phyloP scores from a whole-genome alignment of 2,888 invertebrate genomes.

The Torymus texanus region DNA sequence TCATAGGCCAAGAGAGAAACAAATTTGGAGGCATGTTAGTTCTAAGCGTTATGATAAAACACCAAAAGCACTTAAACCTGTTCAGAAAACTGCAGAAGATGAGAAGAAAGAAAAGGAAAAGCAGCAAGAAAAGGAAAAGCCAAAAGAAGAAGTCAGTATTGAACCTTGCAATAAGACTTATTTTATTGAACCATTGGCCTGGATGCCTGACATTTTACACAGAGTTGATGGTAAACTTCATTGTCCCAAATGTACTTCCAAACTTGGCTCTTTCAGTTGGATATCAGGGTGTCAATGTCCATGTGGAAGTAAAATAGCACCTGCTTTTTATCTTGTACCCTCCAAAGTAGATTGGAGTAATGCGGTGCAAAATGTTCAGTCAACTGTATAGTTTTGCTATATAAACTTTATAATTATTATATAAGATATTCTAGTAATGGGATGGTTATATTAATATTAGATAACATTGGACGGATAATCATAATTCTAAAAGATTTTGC shows the following conservation, averaged over 20 bases:
- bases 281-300: constrained; percentile 90
- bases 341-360: constrained; percentile 94
- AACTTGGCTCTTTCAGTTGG: constrained; percentile 95
- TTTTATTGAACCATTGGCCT: constrained; percentile 92
- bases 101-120: constrained; percentile 57
- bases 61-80: constrained; percentile 60
- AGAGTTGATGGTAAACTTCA: constrained; percentile 87
- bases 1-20: constrained; percentile 79
- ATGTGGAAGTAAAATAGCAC: constrained; percentile 92
- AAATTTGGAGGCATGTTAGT: constrained; percentile 76
- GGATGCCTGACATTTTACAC: constrained; percentile 88
- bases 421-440: not conserved
- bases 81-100: constrained; percentile 54
- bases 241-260: constrained; percentile 89
- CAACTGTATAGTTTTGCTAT: constrained; percentile 79
- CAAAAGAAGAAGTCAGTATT: constrained; percentile 57
- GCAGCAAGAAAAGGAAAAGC: too few relatives aligned
- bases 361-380: constrained; percentile 90
- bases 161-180: constrained; percentile 83
- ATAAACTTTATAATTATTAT: constrained; percentile 16
- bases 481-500: constrained; percentile 40
- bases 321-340: constrained; percentile 93
- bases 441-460: constrained; percentile 22
- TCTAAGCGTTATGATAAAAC: constrained; percentile 66
- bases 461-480: constrained; percentile 46